phyloP scores from a whole-genome alignment of 2,888 invertebrate genomes.

The Tortrix viridana region DNA sequence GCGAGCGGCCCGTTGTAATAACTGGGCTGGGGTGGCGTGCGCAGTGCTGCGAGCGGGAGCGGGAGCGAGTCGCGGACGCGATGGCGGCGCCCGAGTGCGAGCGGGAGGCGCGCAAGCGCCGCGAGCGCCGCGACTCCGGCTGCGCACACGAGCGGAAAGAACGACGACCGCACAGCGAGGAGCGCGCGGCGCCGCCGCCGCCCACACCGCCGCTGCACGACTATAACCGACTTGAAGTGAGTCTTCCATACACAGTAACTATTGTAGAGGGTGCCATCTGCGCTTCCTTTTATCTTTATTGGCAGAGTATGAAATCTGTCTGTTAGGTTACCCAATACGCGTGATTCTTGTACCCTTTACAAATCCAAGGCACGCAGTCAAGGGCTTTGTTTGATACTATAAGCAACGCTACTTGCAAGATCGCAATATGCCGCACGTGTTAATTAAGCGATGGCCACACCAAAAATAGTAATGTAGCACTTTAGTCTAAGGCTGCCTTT shows the following conservation, averaged over 20 bases:
- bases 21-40: slow-evolving; percentile 79
- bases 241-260: slow-evolving; percentile 2
- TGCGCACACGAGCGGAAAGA: slow-evolving; percentile 79
- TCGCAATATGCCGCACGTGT: too few species aligned
- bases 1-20: slow-evolving; percentile 78
- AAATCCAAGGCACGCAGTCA: too few species aligned
- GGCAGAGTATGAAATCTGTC: too few species aligned
- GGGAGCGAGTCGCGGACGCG: slow-evolving; percentile 66
- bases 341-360: too few species aligned
- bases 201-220: slow-evolving; percentile 77
- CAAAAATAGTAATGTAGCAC: too few species aligned
- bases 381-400: too few species aligned
- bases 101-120: slow-evolving; percentile 85
- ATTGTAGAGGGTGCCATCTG: too few species aligned
- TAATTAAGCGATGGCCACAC: too few species aligned
- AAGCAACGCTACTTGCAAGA: too few species aligned
- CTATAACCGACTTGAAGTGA: slow-evolving; percentile 75
- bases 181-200: slow-evolving; percentile 72
- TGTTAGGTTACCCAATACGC: too few species aligned
- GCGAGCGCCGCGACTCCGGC: slow-evolving; percentile 85
- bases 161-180: slow-evolving; percentile 76
- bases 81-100: slow-evolving; percentile 83
- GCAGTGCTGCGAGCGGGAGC: slow-evolving; percentile 76
- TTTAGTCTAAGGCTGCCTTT: too few species aligned
- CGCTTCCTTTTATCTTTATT: too few species aligned